Base-by-base conservation (phyloP, 64 coral and sea anemone species). In the Montipora efflorescens region DNA sequence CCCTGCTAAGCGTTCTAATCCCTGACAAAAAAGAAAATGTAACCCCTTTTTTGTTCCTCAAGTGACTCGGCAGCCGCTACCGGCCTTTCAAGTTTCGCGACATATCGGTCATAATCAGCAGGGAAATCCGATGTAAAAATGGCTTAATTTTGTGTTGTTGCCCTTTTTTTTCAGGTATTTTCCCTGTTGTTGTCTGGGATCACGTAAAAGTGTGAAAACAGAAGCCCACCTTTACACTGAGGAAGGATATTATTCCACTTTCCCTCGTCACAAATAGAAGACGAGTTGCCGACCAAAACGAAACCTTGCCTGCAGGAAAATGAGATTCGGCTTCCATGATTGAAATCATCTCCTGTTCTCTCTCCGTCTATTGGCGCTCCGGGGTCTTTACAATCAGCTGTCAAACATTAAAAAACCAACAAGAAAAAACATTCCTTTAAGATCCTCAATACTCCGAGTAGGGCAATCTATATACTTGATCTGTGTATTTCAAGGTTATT, bases 371-470 rank as follows among this genome's bases (percentile, higher is more conserved):
- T n/a, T 21, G 91, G 91, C 4, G 14, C 45, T 52, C 91, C 91
- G 23, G 91, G 91, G 21, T 93, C 59, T 23, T 67, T 53, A 19
- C 91, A 93, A 25, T 51, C 43, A 18, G 19, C 91, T 93, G 20
- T 2, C 64, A 18, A 64, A 53, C 3, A 86, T 14, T 2, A 36
- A 76, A 51, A 15, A 62, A 43, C 8, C 10, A 82, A 83, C 14
- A 44, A 6, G 4, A 7, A 55, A 11, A 3, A 57, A 81, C 36
- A 36, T 13, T 57, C 7, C 53, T 8, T 8, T 6, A 57, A 57
- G 7, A 4, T 69, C 36, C 1, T 36, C 36, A 36, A 36, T 36
- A 36, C 36, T 36, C 36, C 36, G 1, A 36, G 36, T 36, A 36
- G 36, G 36, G 36, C 0, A 36, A 36, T 36, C 36, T 36, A 36